These are phyloP conservation scores for Oscheius sp. DNA, from an alignment of 2,888 invertebrate species.

Conservation along the genomic window DNA sequence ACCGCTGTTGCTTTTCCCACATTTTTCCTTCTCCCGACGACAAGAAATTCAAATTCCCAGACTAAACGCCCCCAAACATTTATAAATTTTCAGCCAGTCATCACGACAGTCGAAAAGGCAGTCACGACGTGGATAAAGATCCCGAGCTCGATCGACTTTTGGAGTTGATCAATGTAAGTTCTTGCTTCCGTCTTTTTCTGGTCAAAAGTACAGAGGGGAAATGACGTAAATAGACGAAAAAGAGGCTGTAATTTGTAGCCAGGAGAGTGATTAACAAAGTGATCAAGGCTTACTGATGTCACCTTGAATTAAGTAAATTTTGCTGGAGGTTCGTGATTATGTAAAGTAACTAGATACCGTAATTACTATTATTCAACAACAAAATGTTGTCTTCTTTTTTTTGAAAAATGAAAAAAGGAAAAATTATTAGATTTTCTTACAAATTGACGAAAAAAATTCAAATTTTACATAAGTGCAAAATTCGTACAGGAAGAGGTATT, in stretches of 20 bases:
- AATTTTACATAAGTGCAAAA: too few species aligned
- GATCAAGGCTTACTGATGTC: too few species aligned
- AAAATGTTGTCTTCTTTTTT: neutral
- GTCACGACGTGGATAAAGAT: constrained; percentile 23
- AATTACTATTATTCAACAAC: neutral
- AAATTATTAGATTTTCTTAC: too few species aligned
- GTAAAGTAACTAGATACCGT: too few species aligned
- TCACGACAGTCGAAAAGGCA: constrained; percentile 25
- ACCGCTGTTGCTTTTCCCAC: neutral
- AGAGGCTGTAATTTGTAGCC: too few species aligned
- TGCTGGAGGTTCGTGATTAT: too few species aligned
- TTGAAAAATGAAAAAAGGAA: neutral
- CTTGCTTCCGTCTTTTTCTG: neutral
- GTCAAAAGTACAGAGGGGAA: neutral
- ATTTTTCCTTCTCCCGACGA: neutral
- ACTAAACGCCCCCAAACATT: neutral
- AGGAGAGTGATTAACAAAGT: too few species aligned
- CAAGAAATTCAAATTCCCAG: constrained; percentile 26
- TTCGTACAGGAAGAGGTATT: too few species aligned
- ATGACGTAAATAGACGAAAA: neutral
- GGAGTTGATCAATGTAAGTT: constrained; percentile 28
- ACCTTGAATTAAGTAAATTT: too few species aligned
- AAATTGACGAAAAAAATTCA: too few species aligned
- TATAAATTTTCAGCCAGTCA: constrained; percentile 6
- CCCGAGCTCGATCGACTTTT: constrained; percentile 28